Base-by-base conservation (phyloP, 64 coral and sea anemone species). In the Stichodactyla mertensii region DNA sequence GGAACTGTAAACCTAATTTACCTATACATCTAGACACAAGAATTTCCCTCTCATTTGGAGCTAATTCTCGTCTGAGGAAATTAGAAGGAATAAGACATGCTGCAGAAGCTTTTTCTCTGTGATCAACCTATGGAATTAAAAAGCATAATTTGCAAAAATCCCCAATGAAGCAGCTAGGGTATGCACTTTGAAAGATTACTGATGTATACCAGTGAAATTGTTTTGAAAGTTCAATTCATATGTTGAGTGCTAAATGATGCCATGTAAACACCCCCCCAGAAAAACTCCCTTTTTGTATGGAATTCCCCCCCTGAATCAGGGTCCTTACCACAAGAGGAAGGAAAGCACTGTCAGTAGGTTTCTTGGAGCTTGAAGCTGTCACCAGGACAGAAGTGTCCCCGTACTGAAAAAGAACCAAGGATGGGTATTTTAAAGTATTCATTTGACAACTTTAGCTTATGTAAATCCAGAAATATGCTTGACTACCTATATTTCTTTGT, bases 61-160 rank as follows among this genome's bases (percentile, higher is more conserved):
- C 56, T 55, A 62, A 8, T 60, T 91, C 89, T 86, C 83, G 79
- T 28, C 89, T 86, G 16, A 78, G 57, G 28, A 80, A 86, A 19
- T 18, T 91, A 16, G 55, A 77, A 55, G 89, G 89, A 61, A 91
- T 86, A 57, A 61, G 83, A 9, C 89, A 83, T 27, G 66, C 89
- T 61, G 89, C 89, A 16, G 89, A 69, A n/a, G 89, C 83, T 52
- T 91, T 91, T 80, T 91, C 89, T 67, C 77, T 91, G 24, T 91
- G 86, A 67, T 91, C 89, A 91, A 91, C 89, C 89, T 91, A 51
- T 4, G 0, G 24, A 23, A 82, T 52, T 23, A 61, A 31, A 13
- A 36, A 82, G 4, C 7, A 82, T 82, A 51, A 82, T 57, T 7
- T 6, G 28, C 7, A 82, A 54, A 45, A 45, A 45, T 2, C 1